A percentile compares a stretch with the other conserved stretches of the same genome.
These are phyloP conservation scores for Murina feae DNA, from an alignment of 2,113 vertebrate species.

Conservation along the genomic window DNA sequence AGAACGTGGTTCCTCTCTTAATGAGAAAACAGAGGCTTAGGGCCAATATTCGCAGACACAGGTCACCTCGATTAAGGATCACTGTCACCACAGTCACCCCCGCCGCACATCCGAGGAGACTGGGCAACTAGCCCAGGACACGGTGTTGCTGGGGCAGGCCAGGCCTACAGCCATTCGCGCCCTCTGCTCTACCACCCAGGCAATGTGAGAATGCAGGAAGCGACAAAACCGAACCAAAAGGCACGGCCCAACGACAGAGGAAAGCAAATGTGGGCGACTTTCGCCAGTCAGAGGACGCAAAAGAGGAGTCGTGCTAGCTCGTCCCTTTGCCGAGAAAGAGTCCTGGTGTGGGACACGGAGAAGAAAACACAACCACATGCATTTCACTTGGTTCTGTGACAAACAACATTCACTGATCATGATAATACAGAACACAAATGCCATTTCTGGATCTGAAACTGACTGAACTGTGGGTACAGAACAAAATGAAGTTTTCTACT, in stretches of 20 bases:
- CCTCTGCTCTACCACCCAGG: not conserved
- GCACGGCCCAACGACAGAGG: rapidly evolving
- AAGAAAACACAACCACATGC: rapidly evolving
- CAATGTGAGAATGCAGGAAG: not conserved
- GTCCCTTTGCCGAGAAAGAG: not conserved
- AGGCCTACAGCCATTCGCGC: not conserved
- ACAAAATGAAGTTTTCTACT: not conserved
- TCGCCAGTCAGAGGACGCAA: rapidly evolving
- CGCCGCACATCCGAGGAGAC: rapidly evolving
- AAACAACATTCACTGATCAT: not conserved
- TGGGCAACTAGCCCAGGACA: not conserved
- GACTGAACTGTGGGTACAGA: not conserved
- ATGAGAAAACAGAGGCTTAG: not conserved
- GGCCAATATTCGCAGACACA: not conserved
- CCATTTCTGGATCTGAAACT: not conserved
- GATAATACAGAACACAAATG: rapidly evolving
- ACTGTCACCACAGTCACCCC: not conserved
- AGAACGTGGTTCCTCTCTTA: rapidly evolving
- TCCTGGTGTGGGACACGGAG: not conserved
- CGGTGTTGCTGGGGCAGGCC: not conserved
- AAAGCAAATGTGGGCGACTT: rapidly evolving
- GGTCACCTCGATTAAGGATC: not conserved
- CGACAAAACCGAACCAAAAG: rapidly evolving
- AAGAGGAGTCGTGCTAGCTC: rapidly evolving
- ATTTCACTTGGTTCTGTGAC: not conserved